Evolutionary conservation across 2,888 invertebrate species (phyloP), one percentile per base, ranked within the genome.

Genomic region (Anthophora plumipes): DNA sequence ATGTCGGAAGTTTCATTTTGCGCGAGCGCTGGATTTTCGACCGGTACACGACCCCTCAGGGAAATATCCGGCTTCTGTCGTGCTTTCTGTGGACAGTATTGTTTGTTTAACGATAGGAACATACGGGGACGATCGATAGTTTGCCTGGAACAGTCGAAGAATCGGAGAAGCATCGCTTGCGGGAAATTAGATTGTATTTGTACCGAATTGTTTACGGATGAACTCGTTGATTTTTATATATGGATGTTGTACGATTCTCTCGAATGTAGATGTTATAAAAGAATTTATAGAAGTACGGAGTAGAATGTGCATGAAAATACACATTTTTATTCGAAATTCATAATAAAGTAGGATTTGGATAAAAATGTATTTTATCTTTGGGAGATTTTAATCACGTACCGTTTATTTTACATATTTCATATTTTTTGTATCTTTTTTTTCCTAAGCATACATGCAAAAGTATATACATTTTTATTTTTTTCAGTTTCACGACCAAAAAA

Each of bases 31-130:
- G 61, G 54, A 60, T 80, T 78, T 80, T 69, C 37, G 25, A 50
- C 17, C 52, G 14, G 14, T 31, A 7, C 48, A 22, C 68, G 37
- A 71, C 61, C 50, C 77, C 64, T 64, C 31, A 8, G 76, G 77
- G 71, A 82, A 83, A 66, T 66, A 77, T 77, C 37, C 70, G n/a
- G 31, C 43, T 25, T 64, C 41, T 25, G 50, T 31, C 70, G 46
- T 41, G 43, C 22, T 59, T 37, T 17, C 25, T 37, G 14, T 12
- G 61, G 39, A 63, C 43, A 48, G 48, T 59, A 57, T 68, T 76
- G 69, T 80, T 80, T 80, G 72, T 64, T 72, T 68, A 71, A 71
- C 75, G 54, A 64, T 63, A 54, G 54, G n/a, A 48, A 22, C 52
- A 20, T 60, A 41, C 12, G 8, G 3, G 31, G 12, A 14, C 50